Evolutionary conservation across 2,888 invertebrate genomes (phyloP).

Genomic region (Uropetala carovei): DNA sequence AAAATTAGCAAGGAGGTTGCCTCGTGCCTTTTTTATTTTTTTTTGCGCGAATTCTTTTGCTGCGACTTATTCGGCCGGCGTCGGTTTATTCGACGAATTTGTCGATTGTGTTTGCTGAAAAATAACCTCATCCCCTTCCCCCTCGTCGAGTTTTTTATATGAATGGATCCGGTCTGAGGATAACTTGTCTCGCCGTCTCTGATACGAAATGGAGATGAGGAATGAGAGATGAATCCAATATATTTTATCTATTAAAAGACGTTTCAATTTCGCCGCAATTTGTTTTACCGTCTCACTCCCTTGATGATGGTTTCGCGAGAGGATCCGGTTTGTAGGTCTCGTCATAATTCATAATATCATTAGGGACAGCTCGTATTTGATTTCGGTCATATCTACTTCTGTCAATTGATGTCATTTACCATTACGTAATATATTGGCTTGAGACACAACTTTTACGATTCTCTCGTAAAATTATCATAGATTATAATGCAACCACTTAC

Average conservation of each 20-base stretch:
- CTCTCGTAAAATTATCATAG: neutral
- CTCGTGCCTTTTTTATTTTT: neutral
- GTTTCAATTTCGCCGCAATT: neutral
- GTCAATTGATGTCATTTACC: neutral
- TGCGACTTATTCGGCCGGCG: neutral
- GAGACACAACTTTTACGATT: neutral
- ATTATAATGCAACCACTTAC: too few species aligned
- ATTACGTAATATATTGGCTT: neutral
- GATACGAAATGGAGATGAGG: neutral
- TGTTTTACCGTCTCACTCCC: neutral
- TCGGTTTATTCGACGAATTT: neutral
- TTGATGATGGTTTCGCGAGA: neutral
- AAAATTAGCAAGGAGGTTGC: neutral
- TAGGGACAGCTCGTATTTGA: neutral
- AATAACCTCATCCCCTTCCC: neutral
- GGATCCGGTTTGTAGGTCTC: neutral
- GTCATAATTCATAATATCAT: neutral
- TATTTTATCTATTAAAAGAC: neutral
- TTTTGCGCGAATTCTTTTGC: neutral
- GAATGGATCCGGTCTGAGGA: neutral
- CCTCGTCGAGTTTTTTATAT: neutral
- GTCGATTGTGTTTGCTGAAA: neutral
- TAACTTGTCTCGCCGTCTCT: neutral
- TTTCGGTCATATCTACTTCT: neutral
- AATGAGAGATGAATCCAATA: conserved; percentile 8